Conservation (phyloP, 2,797 vertebrate species). For the Dendrocincla fuliginosa region DNA sequence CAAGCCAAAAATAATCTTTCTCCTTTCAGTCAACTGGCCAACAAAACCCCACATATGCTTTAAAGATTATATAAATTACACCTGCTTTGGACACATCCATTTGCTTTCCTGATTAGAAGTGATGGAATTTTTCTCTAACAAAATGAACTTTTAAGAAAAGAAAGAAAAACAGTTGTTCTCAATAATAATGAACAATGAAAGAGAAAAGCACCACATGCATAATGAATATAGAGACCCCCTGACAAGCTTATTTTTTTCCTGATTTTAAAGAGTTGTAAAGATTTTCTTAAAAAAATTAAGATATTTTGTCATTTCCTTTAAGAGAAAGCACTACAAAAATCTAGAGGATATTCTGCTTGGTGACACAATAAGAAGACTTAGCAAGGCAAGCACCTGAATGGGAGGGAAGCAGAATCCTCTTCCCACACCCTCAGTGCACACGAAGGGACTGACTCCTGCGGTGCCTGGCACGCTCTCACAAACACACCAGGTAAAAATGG, state of each 20-base stretch:
- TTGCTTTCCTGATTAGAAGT: not conserved
- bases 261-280: not conserved
- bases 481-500: not conserved
- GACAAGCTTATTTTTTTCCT: not conserved
- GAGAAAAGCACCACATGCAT: not conserved
- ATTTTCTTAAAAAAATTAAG: not conserved
- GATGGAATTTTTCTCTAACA: not conserved
- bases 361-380: not conserved
- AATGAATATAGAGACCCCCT: not conserved
- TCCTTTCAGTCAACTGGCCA: not conserved
- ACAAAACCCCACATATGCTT: not conserved
- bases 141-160: not conserved
- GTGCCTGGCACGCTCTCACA: not conserved
- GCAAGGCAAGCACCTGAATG: not conserved
- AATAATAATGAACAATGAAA: not conserved
- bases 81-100: not conserved
- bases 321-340: not conserved
- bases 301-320: not conserved
- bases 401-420: not conserved
- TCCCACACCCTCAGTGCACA: not conserved
- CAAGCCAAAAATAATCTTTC: constrained; percentile 11
- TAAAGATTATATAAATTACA: not conserved
- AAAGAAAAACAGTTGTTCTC: not conserved
- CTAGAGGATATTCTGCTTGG: not conserved
- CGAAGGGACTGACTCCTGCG: not conserved